Percentiles rank a stretch among this genome's conserved stretches.
phyloP scores from a whole-genome alignment of 2,888 invertebrate genomes.

The Schizotus pectinicornis region DNA sequence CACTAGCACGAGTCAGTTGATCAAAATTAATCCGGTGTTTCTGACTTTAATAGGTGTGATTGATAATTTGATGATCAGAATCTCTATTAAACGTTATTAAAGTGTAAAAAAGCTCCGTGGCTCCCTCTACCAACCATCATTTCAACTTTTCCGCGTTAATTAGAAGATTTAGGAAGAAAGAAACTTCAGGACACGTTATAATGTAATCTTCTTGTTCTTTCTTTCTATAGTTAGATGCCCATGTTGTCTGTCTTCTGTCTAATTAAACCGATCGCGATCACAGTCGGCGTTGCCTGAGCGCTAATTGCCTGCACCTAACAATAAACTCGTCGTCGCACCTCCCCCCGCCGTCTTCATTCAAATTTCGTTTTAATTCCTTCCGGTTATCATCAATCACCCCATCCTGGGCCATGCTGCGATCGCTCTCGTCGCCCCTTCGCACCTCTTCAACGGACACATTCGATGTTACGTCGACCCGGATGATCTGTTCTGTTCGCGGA shows the following conservation, averaged over 20 bases:
- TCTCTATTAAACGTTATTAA: no score
- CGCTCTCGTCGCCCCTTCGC: constrained; percentile 4
- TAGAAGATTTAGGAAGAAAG: no score
- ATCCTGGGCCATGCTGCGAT: constrained; percentile 5
- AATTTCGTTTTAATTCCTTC: constrained; percentile 30
- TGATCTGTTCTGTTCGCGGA: constrained; percentile 55
- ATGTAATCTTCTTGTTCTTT: no score
- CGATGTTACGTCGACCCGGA: constrained; percentile 56
- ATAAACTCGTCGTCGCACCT: constrained; percentile 41
- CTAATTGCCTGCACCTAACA: constrained; percentile 44
- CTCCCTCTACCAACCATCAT: no score
- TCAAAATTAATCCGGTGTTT: no score
- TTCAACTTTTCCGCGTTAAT: no score
- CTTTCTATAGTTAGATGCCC: no score
- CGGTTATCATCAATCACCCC: constrained; percentile 27
- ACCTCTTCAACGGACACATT: constrained; percentile 47
- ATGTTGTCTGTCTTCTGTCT: constrained; percentile 1
- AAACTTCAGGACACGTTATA: no score
- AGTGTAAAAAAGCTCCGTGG: no score
- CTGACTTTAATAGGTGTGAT: no score
- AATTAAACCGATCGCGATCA: constrained; percentile 22
- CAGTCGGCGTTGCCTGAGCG: constrained; percentile 39
- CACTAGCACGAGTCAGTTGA: no score
- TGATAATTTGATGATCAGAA: no score
- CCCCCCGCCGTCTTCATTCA: constrained; percentile 19